Base-by-base conservation (phyloP, 1,140 invertebrate genomes). In the Anagrus nilaparvatae region DNA sequence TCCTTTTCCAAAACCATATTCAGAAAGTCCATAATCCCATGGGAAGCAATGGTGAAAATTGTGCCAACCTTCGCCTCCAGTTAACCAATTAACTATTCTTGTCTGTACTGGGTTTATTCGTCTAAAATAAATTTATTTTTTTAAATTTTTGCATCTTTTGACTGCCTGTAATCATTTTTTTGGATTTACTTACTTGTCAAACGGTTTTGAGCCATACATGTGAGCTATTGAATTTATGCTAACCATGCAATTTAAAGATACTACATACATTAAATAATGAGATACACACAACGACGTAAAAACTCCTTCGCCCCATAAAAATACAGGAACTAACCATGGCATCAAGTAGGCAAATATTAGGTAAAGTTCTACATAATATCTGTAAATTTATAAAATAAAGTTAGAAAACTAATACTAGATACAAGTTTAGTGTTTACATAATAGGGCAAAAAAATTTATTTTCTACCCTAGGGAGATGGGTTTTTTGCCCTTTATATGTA, bases 11-110 rank as follows among this genome's bases (percentile, higher is more conserved):
- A 76, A 73, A 29, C 86, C 82, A 2, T 84, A 69, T 59, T 87
- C 84, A 7, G 81, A 73, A 4, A 83, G 77, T 57, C 84, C 81
- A 70, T 88, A 89, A 59, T 95, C 90, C 75, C 84, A 84, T 2
- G 91, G 91, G 72, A 95, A 95, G 0, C 80, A 81, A 64, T 94
- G 89, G 60, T 94, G 88, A 65, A 90, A 94, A 66, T 93, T 94
- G 60, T 93, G 88, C 76, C 84, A 90, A 3, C 87, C 87, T 65
- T 87, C 83, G 3, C 82, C 82, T 0, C 30, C 2, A 3, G 43
- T 48, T 6, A 43, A 1, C 5, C 36, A 16, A 8, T 21, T 23
- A 6, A 36, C 28, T 8, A 48, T 1, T 8, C 5, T 21, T 1
- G 43, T 47, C 13, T 44, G 13, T 2, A n/a, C 25, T n/a, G 47